Base-by-base conservation (phyloP, 2,888 invertebrate genomes). In the Gryllus longicercus region DNA sequence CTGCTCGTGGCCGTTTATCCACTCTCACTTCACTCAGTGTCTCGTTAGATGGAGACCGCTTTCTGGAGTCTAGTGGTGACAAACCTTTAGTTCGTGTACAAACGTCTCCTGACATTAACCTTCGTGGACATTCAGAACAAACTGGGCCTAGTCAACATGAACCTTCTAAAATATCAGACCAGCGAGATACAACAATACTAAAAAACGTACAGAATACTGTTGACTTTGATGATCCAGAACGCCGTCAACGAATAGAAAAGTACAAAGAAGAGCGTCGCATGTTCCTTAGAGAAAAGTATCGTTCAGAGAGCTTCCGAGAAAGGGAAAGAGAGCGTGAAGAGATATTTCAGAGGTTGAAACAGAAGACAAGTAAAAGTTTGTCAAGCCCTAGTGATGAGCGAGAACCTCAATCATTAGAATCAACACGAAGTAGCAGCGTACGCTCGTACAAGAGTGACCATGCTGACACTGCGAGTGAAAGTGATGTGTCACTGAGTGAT, bases 231-330 rank as follows among this genome's bases (percentile, higher is more conserved):
- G 86, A 87, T 80, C 85, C 85, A 82, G 85, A 92, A 38, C 93
- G 94, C 84, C 88, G 96, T 77, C 96, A 96, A 85, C 88, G 96
- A 77, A 95, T 96, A 83, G 96, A 96, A 87, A 93, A 94, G 86
- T 96, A 96, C 86, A 96, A 96, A 87, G 95, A 96, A 85, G 96
- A 96, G 85, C 88, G 96, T n/a, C 89, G 96, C 79, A 93, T 92
- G 83, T 94, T 95, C 84, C 87, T 96, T 18, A 91, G 95, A 77
- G 95, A 96, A 85, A 96, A 95, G 86, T 96, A 95, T 86, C 93
- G 94, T 82, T 93, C 94, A 11, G 87, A 87, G 81, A 86, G 85
- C 82, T 86, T 87, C 82, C 84, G 85, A 76, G 84, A 84, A 51
- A 63, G 63, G 14, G 63, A 63, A 63, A 14, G 63, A 63, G 86